Conservation (phyloP, 37 sponge, comb jelly and placozoan species). For the Diacarnus erythraeanus region DNA sequence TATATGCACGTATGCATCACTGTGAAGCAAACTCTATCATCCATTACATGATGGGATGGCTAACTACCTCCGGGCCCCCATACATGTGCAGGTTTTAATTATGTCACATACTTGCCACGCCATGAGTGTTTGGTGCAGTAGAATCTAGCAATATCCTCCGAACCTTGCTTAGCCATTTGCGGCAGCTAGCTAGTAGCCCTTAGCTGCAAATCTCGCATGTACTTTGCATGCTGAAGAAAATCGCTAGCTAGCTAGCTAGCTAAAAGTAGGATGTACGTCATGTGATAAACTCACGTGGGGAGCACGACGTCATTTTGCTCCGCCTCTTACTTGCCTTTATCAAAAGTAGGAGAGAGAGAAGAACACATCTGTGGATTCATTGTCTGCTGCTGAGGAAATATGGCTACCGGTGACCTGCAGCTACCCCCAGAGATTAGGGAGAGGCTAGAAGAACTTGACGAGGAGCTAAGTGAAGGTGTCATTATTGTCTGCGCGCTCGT, state of each 20-base stretch:
- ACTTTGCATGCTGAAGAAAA: neutral
- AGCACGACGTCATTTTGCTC: neutral
- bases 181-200: too few species aligned
- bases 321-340: too few species aligned
- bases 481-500: too few species aligned
- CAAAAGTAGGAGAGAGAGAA: too few species aligned
- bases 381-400: neutral
- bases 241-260: neutral
- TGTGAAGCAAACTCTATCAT: too few species aligned
- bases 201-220: neutral
- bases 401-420: slow-evolving; percentile 12
- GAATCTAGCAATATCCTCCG: slow-evolving; percentile 84
- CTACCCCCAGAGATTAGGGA: slow-evolving; percentile 61
- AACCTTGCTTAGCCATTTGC: slow-evolving; percentile 27
- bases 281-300: slow-evolving; percentile 4
- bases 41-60: too few species aligned
- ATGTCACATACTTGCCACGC: slow-evolving; percentile 86
- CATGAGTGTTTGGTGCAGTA: slow-evolving; percentile 95
- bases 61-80: too few species aligned
- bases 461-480: slow-evolving; percentile 75
- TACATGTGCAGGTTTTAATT: too few species aligned
- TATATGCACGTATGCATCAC: too few species aligned
- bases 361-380: too few species aligned
- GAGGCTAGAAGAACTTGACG: slow-evolving; percentile 63
- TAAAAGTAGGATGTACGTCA: neutral